Base-by-base conservation (phyloP, 2,888 invertebrate genomes). In the Dynastes maya region DNA sequence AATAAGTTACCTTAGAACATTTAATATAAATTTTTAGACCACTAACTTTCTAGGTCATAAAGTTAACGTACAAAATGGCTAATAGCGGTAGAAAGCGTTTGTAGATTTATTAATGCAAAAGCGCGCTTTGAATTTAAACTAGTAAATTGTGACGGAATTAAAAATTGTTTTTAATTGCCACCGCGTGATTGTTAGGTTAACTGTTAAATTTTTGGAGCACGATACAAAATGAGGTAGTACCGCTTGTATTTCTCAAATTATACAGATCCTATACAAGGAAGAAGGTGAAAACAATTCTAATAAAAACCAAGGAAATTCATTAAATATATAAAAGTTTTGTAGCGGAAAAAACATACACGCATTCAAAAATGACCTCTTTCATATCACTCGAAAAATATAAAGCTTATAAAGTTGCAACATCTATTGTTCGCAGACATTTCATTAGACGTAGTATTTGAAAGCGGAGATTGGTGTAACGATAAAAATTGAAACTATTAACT, bases 191-290 rank as follows among this genome's bases (percentile, higher is more conserved):
- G 68, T 68, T 51, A 51, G 51, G 29, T 68, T 68, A 51, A 68
- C 68, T 49, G 68, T 68, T 51, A 68, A 68, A 68, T 68, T 68
- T 68, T 68, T 51, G 51, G 68, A 68, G 68, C 68, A 68, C 68
- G 68, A 0, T 68, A 49, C 29, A 68, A 13, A 49, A 29, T 22
- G 11, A 68, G 51, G 4, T 37, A 11, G 6, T 65, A n/a, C n/a
- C 13, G 45, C 45, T 45, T 45, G 11, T 45, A 45, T 11, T 65
- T 29, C 1, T 29, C 4, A 13, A 32, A 37, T 40, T 65, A 16
- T 4, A 2, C 40, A 37, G 65, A 55, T 55, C 45, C 9, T 45
- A 13, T 16, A n/a, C 5, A 22, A 55, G n/a, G 16, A 55, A 55
- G 22, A 22, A 16, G 22, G 55, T 16, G 63, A 29, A 63, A 63